Base-by-base conservation (phyloP, 1,140 invertebrate genomes). In the Neodiprion lecontei region DNA sequence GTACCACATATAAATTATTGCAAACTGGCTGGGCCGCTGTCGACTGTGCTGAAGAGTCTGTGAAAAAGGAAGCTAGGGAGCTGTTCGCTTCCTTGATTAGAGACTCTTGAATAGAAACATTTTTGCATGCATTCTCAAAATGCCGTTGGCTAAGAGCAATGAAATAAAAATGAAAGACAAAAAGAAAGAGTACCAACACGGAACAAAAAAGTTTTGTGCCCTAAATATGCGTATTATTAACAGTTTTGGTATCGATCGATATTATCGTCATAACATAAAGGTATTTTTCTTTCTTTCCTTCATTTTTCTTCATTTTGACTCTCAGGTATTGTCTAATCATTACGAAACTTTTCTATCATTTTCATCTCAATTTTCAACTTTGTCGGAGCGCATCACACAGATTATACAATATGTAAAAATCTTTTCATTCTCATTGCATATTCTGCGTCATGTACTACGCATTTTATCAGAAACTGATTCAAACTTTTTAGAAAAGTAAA, bases 401-500 rank as follows among this genome's bases (percentile, higher is more conserved):
- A 61, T 12, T 61, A 61, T 17, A 61, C 11, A 61, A 40, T 14
- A 61, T 9, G 11, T 17, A 17, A 61, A 8, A 9, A 61, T 61
- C 53, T 17, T 9, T 7, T 61, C 11, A 17, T 61, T 61, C 53
- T 8, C 53, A 61, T 9, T 14, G 53, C 11, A 61, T 61, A 61
- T 17, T 61, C 53, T 61, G 53, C 53, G 53, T 14, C n/a, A 61
- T 61, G 53, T 61, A 14, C 53, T 61, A 5, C 53, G 11, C 53
- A 61, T 7, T 17, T 12, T 61, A 4, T 9, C 53, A 61, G 53
- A 12, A 14, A 17, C 11, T 61, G n/a, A 79, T 82, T 71, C 81
- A 82, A 77, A 83, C 70, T 70, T 68, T 82, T 92, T 96, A 97
- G 88, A 99, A 99, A 48, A 99, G 90, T 47, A 99, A 88, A 90